Evolutionary conservation across 2,888 invertebrate genomes (phyloP).

Genomic region (Andrena minutula): DNA sequence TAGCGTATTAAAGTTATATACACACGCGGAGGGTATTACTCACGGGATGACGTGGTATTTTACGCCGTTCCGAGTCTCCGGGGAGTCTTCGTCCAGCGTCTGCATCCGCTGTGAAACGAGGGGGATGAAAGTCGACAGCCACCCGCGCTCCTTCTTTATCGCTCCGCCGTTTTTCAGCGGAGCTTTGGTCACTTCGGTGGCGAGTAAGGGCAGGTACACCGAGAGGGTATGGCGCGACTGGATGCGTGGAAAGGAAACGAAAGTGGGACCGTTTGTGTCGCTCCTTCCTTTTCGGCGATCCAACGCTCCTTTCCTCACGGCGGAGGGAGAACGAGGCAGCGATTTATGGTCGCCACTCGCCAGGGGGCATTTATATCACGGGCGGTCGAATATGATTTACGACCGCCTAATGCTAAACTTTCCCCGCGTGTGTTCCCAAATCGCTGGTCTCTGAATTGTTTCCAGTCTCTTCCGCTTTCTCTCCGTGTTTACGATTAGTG

Average conservation of each 20-base stretch:
- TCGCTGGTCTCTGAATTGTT: neutral
- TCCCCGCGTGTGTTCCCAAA: neutral
- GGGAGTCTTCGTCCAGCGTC: neutral
- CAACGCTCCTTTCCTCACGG: neutral
- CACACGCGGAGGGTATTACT: slow-evolving; percentile 31
- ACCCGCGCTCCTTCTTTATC: neutral
- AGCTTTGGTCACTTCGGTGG: neutral
- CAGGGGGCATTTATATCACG: slow-evolving; percentile 25
- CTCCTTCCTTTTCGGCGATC: neutral
- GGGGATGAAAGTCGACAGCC: neutral
- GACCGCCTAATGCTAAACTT: too few species aligned
- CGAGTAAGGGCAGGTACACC: neutral
- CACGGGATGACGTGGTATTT: neutral
- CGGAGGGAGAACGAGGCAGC: neutral
- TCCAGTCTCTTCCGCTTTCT: neutral
- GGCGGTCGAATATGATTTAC: slow-evolving; percentile 32
- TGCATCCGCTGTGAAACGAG: slow-evolving; percentile 26
- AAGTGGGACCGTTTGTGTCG: neutral
- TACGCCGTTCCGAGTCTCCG: slow-evolving; percentile 33
- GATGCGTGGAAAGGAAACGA: neutral
- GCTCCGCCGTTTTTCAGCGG: neutral
- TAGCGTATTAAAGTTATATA: slow-evolving; percentile 20
- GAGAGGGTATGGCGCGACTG: neutral
- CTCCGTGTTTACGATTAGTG: neutral
- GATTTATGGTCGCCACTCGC: slow-evolving; percentile 27